Percentiles rank a stretch among this genome's conserved stretches.
Conservation (phyloP, 2,797 vertebrate species). For the Pangasius larnaudii region DNA sequence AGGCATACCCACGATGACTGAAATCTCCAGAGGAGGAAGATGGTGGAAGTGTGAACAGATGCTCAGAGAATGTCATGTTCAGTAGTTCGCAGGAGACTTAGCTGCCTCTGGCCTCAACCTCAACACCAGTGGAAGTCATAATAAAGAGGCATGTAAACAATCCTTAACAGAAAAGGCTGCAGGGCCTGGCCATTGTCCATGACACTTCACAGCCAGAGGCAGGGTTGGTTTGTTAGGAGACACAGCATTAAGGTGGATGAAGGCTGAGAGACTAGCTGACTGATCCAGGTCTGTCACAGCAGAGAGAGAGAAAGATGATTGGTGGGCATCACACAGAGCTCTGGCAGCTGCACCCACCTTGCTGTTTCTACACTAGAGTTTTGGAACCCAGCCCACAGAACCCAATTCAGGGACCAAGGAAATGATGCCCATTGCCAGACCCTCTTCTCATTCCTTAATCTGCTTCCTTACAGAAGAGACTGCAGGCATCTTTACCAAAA, state of each 20-base stretch:
- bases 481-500: conserved; percentile 13
- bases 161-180: conserved; percentile 38
- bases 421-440: conserved; percentile 12
- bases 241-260: conserved; percentile 12
- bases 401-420: conserved; percentile 13
- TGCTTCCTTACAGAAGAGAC: conserved; percentile 6
- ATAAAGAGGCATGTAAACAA: conserved; percentile 38
- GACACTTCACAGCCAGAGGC: conserved; percentile 20
- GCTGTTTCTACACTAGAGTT: conserved; percentile 13
- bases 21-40: conserved; percentile 23
- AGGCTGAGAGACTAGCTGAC: neutral
- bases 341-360: conserved; percentile 39
- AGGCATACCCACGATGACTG: conserved; percentile 27
- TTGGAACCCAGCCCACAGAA: conserved; percentile 11
- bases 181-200: conserved; percentile 31
- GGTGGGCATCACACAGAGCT: conserved; percentile 29
- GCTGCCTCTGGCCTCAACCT: conserved; percentile 30
- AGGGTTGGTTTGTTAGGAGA: conserved; percentile 36
- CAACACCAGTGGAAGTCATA: conserved; percentile 31
- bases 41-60: conserved; percentile 21
- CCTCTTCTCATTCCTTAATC: conserved; percentile 10
- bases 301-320: neutral
- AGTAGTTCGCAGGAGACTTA: neutral
- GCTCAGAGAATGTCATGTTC: conserved; percentile 33
- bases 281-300: neutral